Conservation (phyloP, 2,888 invertebrate genomes). For the Heliconius cydno region DNA sequence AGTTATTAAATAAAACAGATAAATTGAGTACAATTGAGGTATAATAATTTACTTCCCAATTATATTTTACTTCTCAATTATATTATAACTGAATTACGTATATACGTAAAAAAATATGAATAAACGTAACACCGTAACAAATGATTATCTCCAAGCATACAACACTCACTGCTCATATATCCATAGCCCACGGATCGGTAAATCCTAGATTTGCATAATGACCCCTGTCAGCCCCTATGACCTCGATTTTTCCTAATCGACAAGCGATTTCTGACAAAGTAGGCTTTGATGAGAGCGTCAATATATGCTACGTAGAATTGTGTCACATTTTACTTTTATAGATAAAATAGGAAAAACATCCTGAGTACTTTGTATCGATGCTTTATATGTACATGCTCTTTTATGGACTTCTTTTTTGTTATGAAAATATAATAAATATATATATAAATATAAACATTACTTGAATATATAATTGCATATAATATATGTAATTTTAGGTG, state of each 20-base stretch:
- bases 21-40: too few species aligned
- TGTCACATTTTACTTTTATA: background rate
- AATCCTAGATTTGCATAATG: conserved; percentile 72
- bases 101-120: background rate
- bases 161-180: conserved; percentile 50
- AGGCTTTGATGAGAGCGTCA: conserved; percentile 34
- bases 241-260: conserved; percentile 62
- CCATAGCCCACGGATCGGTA: conserved; percentile 58
- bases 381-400: background rate
- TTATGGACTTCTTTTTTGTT: too few species aligned
- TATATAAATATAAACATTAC: too few species aligned
- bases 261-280: conserved; percentile 47
- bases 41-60: background rate
- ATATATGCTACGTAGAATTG: conserved; percentile 23
- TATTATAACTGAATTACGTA: background rate
- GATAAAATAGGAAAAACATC: conserved; percentile 2
- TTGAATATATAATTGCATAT: too few species aligned
- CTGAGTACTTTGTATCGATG: background rate
- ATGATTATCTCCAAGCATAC: background rate
- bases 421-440: too few species aligned
- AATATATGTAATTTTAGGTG: too few species aligned
- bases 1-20: too few species aligned
- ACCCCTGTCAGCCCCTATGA: conserved; percentile 67
- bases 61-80: background rate
- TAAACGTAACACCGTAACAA: background rate